Evolutionary conservation across 2,888 invertebrate species (phyloP), one percentile per base, ranked within the genome.

Genomic region (Tribolium freemani): DNA sequence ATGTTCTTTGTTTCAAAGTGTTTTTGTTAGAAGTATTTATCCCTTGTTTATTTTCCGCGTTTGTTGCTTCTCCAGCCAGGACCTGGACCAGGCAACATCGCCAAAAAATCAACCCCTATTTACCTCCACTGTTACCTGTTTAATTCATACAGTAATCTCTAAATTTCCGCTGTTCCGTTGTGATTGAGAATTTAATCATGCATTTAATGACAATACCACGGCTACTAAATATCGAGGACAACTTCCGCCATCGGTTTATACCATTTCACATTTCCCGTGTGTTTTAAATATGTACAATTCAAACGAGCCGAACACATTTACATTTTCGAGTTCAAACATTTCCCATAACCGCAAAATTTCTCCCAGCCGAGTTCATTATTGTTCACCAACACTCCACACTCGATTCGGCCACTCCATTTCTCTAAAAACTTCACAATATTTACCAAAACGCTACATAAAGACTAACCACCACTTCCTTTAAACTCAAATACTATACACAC

Each of bases 1-100:
- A 78, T 78, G 79, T 80, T 79, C 79, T 80, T 81, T 81, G 80
- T 81, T 81, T 80, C 78, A 79, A 79, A 78, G 79, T 80, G 76
- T 79, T 81, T 80, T 79, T 78, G 76, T 80, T 77, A 73, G 69
- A 74, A 73, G 75, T 78, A 78, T 79, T 78, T 78, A 77, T 74
- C 76, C 72, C 78, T 74, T 74, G 76, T 75, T 79, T 75, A 77
- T 78, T 79, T 78, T 79, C 76, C 69, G 68, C 69, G 71, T 71
- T 67, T 67, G 66, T 67, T 67, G 66, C 67, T 67, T 44, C 60
- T 57, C 11, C 44, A 71, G 57, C 50, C 63, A 45, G 48, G 61
- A 44, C 69, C 61, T 21, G 31, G 58, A 0, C 45, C 64, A 63
- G 51, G 31, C 46, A 9, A 51, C 54, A 31, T 56, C 70, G 8